Evolutionary conservation across 2,888 invertebrate species (phyloP).

Genomic region (Venustoraphidia nigricollis): DNA sequence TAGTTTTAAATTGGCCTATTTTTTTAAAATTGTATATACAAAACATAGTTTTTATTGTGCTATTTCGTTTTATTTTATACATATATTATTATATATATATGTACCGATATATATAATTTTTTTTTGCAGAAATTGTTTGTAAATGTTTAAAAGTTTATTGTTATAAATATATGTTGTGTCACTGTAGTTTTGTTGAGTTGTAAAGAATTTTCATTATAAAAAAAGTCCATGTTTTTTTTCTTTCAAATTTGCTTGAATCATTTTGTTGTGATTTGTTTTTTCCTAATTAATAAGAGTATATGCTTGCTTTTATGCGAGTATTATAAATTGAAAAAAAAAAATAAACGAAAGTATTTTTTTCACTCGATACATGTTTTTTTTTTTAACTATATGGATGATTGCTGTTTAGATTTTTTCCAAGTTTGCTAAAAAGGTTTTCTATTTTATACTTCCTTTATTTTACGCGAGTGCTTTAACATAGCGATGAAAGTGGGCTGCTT

Average conservation of each 20-base stretch:
- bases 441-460: no score
- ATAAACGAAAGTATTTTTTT: background rate
- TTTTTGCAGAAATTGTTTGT: background rate
- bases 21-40: conserved; percentile 5
- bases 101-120: background rate
- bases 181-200: conserved; percentile 1
- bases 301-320: background rate
- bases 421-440: background rate
- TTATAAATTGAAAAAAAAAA: conserved; percentile 1
- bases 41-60: conserved; percentile 11
- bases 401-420: background rate
- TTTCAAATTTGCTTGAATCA: background rate
- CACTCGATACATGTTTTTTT: no score
- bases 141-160: background rate
- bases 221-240: background rate
- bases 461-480: no score
- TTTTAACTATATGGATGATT: background rate
- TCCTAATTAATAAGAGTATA: background rate
- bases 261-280: background rate
- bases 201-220: background rate
- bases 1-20: background rate
- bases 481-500: no score
- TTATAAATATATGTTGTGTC: background rate
- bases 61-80: conserved; percentile 1
- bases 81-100: conserved; percentile 3